Evolutionary conservation across 2,888 invertebrate genomes (phyloP).

Genomic region (Leptinotarsa haldemani): DNA sequence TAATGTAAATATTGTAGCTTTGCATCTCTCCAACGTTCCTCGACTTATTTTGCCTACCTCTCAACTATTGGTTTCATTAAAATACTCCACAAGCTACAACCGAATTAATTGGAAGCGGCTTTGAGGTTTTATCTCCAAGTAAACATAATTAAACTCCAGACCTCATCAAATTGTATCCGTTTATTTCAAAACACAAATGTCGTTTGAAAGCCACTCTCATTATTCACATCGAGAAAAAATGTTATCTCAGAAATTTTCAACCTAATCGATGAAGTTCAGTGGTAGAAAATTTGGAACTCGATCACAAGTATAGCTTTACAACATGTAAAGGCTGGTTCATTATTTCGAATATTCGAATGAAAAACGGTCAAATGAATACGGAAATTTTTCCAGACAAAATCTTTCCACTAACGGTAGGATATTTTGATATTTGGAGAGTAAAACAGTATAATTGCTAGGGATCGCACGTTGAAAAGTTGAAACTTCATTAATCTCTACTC

Average conservation of each 20-base stretch:
- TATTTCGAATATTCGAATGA: too few relatives aligned
- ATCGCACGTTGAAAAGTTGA: too few relatives aligned
- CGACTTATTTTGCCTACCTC: background rate
- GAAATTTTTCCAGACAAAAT: background rate
- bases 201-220: background rate
- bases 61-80: background rate
- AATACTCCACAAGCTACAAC: background rate
- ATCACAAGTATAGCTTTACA: too few relatives aligned
- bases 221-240: background rate
- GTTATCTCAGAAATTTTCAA: background rate
- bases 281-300: background rate
- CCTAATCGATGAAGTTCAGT: background rate
- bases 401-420: background rate
- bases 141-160: slow-evolving; percentile 18
- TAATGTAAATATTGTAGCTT: too few relatives aligned
- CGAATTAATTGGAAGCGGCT: slow-evolving; percentile 6
- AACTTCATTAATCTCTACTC: too few relatives aligned
- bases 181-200: slow-evolving; percentile 10
- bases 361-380: too few relatives aligned
- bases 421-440: too few relatives aligned
- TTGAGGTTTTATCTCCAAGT: background rate
- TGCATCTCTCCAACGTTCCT: background rate
- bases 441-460: too few relatives aligned
- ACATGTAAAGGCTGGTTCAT: too few relatives aligned
- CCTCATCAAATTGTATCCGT: slow-evolving; percentile 17